A percentile compares a stretch with the other conserved stretches of the same genome.
Evolutionary conservation across 2,888 invertebrate genomes (phyloP).

Genomic region (Abscondita cerata): DNA sequence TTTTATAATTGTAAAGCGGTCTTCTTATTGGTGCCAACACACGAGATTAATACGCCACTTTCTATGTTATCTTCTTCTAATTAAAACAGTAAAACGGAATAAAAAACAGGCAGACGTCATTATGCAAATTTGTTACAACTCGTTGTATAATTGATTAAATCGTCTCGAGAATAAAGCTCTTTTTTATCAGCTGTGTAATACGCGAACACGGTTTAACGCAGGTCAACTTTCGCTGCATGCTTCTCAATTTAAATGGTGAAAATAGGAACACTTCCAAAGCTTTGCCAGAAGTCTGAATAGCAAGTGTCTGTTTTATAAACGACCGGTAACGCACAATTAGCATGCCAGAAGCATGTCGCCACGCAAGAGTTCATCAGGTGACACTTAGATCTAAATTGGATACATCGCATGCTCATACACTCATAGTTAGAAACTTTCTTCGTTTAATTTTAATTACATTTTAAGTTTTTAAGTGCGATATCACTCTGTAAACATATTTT

Average conservation of each 20-base stretch:
- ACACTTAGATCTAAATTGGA: conserved; percentile 42
- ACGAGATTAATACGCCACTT: conserved; percentile 35
- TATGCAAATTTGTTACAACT: too few species aligned
- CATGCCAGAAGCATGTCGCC: conserved; percentile 52
- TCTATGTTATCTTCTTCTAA: background rate
- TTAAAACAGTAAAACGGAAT: too few species aligned
- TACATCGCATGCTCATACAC: conserved; percentile 32
- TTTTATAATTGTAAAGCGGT: conserved; percentile 56
- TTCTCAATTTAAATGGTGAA: conserved; percentile 39
- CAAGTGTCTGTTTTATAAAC: conserved; percentile 45
- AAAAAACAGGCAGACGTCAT: too few species aligned
- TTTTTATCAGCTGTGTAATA: conserved; percentile 1
- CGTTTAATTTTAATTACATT: conserved; percentile 10
- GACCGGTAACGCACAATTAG: conserved; percentile 49
- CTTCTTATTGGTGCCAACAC: conserved; percentile 45
- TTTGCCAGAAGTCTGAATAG: conserved; percentile 44
- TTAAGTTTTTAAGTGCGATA: background rate
- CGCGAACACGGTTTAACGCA: conserved; percentile 18
- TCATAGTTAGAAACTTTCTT: conserved; percentile 2
- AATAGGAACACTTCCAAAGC: conserved; percentile 47
- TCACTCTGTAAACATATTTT: too few species aligned
- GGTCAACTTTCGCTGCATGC: conserved; percentile 25
- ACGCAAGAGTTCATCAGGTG: conserved; percentile 52
- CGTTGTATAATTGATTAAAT: conserved; percentile 11
- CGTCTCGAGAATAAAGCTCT: too few species aligned